Percentiles rank a stretch among this genome's conserved stretches.
phyloP scores from a whole-genome alignment of 2,888 invertebrate genomes.

The Petrophora chlorosata region DNA sequence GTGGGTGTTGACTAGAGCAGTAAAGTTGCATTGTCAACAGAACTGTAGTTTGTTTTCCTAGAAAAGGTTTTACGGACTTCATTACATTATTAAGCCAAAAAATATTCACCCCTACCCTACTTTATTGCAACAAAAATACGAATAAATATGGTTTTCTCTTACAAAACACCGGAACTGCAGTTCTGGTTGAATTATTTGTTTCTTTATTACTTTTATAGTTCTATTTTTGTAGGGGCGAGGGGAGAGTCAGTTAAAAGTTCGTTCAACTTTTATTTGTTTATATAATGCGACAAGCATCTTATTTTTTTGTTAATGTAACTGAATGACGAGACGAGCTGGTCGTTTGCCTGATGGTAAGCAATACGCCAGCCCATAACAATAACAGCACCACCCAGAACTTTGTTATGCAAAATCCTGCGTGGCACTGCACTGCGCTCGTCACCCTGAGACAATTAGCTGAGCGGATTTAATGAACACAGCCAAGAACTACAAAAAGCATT shows the following conservation, averaged over 20 bases:
- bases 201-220: conserved; percentile 20
- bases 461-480: too few species aligned
- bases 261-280: conserved; percentile 14
- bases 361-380: too few species aligned
- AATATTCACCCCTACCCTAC: conserved; percentile 16
- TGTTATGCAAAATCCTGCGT: too few species aligned
- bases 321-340: not conserved
- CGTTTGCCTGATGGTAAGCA: too few species aligned
- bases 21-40: too few species aligned
- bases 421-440: too few species aligned
- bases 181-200: conserved; percentile 22
- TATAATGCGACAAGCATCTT: not conserved
- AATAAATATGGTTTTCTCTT: conserved; percentile 10
- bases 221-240: conserved; percentile 10
- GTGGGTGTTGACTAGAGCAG: too few species aligned
- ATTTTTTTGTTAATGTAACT: not conserved
- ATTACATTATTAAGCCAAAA: conserved; percentile 11
- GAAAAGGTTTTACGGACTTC: not conserved
- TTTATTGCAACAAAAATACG: conserved; percentile 12
- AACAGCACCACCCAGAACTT: too few species aligned
- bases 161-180: conserved; percentile 20
- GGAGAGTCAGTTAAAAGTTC: conserved; percentile 6
- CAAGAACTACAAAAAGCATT: too few species aligned
- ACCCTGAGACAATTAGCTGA: too few species aligned
- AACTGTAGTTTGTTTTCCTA: too few species aligned